Conservation (phyloP, 2,888 invertebrate genomes). For the Frankliniella intonsa region DNA sequence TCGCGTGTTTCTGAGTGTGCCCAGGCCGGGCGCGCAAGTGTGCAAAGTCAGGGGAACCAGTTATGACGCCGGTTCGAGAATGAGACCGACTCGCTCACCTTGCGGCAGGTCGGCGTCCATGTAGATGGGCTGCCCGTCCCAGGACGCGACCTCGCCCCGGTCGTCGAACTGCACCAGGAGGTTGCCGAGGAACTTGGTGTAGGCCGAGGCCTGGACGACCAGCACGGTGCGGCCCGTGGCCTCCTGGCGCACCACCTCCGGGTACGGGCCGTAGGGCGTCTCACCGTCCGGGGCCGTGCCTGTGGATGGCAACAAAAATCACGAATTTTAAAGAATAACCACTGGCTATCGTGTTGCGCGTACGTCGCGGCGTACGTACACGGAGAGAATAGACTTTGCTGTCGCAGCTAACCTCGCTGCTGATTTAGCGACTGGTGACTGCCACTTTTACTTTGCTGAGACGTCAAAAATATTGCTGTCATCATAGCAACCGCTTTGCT, state of each 20-base stretch:
- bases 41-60: too few species aligned
- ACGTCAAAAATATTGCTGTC: too few species aligned
- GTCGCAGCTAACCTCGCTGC: too few species aligned
- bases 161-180: constrained; percentile 66
- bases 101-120: constrained; percentile 57
- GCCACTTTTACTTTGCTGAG: too few species aligned
- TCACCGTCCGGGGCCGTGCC: constrained; percentile 32
- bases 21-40: too few species aligned
- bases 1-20: too few species aligned
- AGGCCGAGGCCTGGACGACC: constrained; percentile 48
- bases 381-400: too few species aligned
- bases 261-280: constrained; percentile 42
- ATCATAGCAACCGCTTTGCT: too few species aligned
- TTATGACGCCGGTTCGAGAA: neutral
- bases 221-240: constrained; percentile 39
- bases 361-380: too few species aligned
- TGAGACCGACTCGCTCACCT: constrained; percentile 50
- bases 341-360: neutral
- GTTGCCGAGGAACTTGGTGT: constrained; percentile 66
- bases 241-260: constrained; percentile 44
- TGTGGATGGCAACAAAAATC: neutral
- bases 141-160: constrained; percentile 58
- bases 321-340: neutral
- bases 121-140: constrained; percentile 70
- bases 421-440: too few species aligned